These are phyloP conservation scores for Tachysurus vachellii DNA, from an alignment of 2,113 vertebrate species.

Conservation along the genomic window DNA sequence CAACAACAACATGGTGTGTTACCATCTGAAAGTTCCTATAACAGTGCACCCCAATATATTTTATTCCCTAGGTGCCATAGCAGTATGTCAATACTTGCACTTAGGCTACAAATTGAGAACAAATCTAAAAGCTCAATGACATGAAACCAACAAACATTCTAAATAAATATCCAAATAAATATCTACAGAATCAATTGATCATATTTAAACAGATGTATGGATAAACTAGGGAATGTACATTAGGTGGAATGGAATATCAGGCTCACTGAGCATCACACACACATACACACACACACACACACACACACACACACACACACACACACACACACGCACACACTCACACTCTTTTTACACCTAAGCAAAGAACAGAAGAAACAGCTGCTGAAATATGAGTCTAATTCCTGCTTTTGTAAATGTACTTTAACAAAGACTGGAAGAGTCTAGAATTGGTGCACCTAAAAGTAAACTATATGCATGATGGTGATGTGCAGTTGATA, in stretches of 20 bases:
- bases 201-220: neutral
- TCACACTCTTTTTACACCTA: neutral
- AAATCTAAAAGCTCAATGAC: neutral
- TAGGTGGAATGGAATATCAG: neutral
- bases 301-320: neutral
- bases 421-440: neutral
- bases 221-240: neutral
- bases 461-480: neutral
- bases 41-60: neutral
- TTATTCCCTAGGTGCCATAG: neutral
- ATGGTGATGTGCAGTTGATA: neutral
- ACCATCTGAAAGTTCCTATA: neutral
- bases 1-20: neutral
- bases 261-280: too few relatives aligned
- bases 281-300: too few relatives aligned
- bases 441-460: too few relatives aligned
- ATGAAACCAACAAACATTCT: neutral
- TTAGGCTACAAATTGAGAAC: neutral
- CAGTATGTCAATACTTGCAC: neutral
- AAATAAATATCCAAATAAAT: neutral
- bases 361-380: neutral
- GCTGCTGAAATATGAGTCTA: neutral
- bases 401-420: neutral
- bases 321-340: conserved; percentile 7
- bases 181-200: neutral